Conservation (phyloP, 2,888 invertebrate genomes). For the Caenorhabditis sp. region DNA sequence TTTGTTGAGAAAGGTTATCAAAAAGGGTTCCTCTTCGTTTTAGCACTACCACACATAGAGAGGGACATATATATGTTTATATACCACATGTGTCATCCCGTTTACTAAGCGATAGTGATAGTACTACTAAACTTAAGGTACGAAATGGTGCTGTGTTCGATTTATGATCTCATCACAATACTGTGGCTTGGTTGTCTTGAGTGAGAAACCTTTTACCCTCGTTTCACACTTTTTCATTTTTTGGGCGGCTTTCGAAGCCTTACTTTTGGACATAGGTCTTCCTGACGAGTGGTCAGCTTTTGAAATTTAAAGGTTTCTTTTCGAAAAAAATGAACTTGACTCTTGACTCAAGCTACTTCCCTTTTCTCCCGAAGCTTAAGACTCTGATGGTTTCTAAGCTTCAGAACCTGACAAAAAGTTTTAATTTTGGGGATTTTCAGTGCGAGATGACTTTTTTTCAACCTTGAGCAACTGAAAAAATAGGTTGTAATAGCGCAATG, state of each 20-base stretch:
- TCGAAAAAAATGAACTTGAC: not conserved
- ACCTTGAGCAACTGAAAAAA: too few species aligned
- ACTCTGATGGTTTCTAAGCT: too few species aligned
- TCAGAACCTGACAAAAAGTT: too few species aligned
- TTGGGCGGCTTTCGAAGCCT: not conserved
- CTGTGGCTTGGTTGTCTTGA: not conserved
- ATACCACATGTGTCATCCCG: slow-evolving; percentile 48
- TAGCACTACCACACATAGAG: slow-evolving; percentile 26
- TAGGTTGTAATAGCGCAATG: too few species aligned
- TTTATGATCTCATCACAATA: slow-evolving; percentile 16
- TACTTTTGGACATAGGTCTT: slow-evolving; percentile 3
- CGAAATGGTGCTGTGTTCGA: slow-evolving; percentile 29
- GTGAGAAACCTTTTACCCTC: not conserved
- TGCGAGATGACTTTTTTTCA: too few species aligned
- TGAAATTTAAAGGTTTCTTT: not conserved
- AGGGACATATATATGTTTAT: slow-evolving; percentile 38
- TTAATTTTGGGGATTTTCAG: too few species aligned
- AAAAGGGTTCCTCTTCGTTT: slow-evolving; percentile 38
- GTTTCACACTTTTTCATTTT: not conserved
- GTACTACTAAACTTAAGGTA: slow-evolving; percentile 45
- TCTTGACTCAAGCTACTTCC: too few species aligned
- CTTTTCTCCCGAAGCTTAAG: too few species aligned
- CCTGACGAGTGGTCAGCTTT: not conserved
- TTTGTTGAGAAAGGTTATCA: slow-evolving; percentile 48
- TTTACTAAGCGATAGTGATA: slow-evolving; percentile 40